phyloP scores from a whole-genome alignment of 2,797 vertebrate genomes.

The Sternarchorhynchus goeldii region DNA sequence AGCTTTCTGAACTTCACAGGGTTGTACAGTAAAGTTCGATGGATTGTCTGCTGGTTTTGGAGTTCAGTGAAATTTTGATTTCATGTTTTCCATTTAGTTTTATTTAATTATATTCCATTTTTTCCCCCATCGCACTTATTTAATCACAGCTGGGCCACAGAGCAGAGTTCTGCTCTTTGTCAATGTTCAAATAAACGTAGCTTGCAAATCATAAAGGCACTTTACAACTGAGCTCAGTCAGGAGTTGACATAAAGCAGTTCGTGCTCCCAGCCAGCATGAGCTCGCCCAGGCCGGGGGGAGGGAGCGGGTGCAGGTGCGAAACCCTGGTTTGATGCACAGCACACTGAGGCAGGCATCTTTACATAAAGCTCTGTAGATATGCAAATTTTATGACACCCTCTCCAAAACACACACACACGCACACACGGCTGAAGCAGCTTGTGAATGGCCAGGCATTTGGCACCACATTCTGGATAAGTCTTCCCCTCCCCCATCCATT shows the following conservation, averaged over 20 bases:
- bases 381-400: slow-evolving; percentile 32
- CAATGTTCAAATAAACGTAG: neutral
- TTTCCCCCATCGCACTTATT: neutral
- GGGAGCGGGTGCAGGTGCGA: too few species aligned
- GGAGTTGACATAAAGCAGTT: neutral
- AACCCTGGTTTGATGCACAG: slow-evolving; percentile 22
- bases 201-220: slow-evolving; percentile 9
- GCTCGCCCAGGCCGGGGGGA: too few species aligned
- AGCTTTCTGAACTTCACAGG: neutral
- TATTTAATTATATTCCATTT: too few species aligned
- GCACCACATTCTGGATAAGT: slow-evolving; percentile 41
- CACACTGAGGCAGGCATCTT: slow-evolving; percentile 28
- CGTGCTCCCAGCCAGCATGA: too few species aligned
- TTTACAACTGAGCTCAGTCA: slow-evolving; percentile 6
- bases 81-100: neutral
- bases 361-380: slow-evolving; percentile 47
- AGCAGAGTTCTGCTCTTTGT: neutral
- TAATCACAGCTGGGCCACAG: neutral
- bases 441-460: slow-evolving; percentile 38
- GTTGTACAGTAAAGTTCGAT: neutral
- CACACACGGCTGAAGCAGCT: slow-evolving; percentile 7
- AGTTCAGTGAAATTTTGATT: neutral
- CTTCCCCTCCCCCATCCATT: slow-evolving; percentile 25
- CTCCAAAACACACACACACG: neutral
- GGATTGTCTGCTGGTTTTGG: neutral